Base-by-base conservation (phyloP, 2,888 invertebrate genomes). In the Dicranocentrus wangi region DNA sequence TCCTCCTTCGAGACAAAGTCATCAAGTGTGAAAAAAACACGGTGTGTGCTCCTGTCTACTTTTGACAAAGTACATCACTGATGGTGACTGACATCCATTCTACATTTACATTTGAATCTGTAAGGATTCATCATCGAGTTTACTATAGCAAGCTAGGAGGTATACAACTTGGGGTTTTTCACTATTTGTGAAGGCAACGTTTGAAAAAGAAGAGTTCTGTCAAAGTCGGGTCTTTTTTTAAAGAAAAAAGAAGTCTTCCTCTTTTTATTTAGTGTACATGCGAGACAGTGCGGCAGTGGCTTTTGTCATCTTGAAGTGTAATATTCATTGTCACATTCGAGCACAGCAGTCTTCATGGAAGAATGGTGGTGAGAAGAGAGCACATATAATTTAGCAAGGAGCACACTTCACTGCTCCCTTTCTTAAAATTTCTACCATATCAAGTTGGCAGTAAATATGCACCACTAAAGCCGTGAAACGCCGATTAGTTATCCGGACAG, bases 21-120 rank as follows among this genome's bases (percentile, higher is more conserved):
- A 70, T 39, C 70, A 70, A 70, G 70, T 70, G 70, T 70, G 70
- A 70, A 70, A 70, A 58, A n/a, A 58, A 42, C 27, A 42, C 27
- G 21, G 42, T 70, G 70, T 70, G 23, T 70, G 70, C 70, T 55
- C 70, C 58, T 61, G 61, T 61, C 61, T 61, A 13, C 28, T 61
- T 61, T 70, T 70, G 70, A 70, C 70, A 70, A 70, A 70, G 70
- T 70, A 70, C 55, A 70, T 70, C 70, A 70, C 58, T 70, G 70
- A 70, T 58, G 32, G 15, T 70, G 70, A 70, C 70, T 70, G 70
- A 70, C 70, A 70, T 58, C 32, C 32, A 68, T 68, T 68, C 53
- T 51, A 28, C n/a, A 51, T 39, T 19, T 13, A 39, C 39, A 7
- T 39, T 7, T 39, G 13, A 39, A 39, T 55, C 21, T 23, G 15